Evolutionary conservation across 2,797 vertebrate species (phyloP), one percentile per base, ranked within the genome.

Genomic region (Bufotes viridis): DNA sequence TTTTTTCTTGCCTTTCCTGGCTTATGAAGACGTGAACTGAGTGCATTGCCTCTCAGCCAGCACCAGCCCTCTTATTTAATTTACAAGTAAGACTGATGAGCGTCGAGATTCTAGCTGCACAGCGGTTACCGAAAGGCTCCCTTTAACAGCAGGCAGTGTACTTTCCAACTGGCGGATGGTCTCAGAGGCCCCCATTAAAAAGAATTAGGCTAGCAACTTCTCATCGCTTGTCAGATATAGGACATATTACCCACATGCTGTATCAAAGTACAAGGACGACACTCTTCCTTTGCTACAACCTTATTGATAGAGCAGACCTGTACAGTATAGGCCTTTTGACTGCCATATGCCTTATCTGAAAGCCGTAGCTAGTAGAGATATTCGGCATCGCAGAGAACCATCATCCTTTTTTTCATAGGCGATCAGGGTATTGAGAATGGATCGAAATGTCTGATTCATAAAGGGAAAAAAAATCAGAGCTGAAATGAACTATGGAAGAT

Each of bases 401-500:
- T 29, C 29, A 29, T 34, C 26, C 6, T 7, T 6, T 10, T 55
- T 20, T 18, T 22, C 17, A 5, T 7, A 51, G 89, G 90, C 15
- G 84, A 92, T 89, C 80, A 78, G 92, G 90, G 69, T 91, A 88
- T 75, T 13, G 69, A 42, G 91, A 86, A 90, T 87, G 86, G 90
- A 55, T 91, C 22, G 53, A 90, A 85, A 88, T 91, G 89, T 93
- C 92, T 94, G 34, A 92, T 85, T 84, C 88, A 87, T 92, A 93
- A 61, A 82, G 90, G 91, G 92, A 85, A 70, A 17, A 15, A 60
- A 42, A 94, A 94, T 90, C 93, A 91, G 92, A 92, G 93, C 91
- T 94, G 92, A 93, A 88, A 94, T 96, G 93, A 95, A 94, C 92
- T 93, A 91, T 93, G 93, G 93, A 93, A 94, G 93, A 91, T 93